Base-by-base conservation (phyloP, 2,888 invertebrate genomes). In the Kuschelorhynchus macadamiae region DNA sequence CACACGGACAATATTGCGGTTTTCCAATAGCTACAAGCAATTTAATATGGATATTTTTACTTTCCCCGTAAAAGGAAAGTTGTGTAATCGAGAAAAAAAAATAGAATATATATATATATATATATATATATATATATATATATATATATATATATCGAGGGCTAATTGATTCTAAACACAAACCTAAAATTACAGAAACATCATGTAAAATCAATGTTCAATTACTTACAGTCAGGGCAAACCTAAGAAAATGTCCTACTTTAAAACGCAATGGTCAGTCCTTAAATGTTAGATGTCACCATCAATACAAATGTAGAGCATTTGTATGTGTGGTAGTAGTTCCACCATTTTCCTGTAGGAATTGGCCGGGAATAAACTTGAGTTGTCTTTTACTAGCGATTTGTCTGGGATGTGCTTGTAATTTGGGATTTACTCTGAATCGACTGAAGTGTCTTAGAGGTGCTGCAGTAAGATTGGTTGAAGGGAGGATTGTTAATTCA, bases 381-480 rank as follows among this genome's bases (percentile, higher is more conserved):
- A 42, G 17, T 39, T 53, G 67, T 53, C 67, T 62, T 67, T 67
- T 67, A 67, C 55, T 67, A 61, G 49, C 67, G 56, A 67, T 67
- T 67, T 67, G 67, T 67, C 61, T 41, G 30, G n/a, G 46, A 47
- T 55, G 47, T 39, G 47, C 53, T 47, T 44, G 18, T 47, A 55
- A 63, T 63, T 63, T 21, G 2, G 16, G 52, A 52, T 49, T 25
- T 7, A 25, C 4, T 5, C 25, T 25, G 7, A 25, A 25, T 25
- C 7, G 25, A 25, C 25, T 5, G 25, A 25, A 25, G 25, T 25
- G n/a, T n/a, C n/a, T n/a, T n/a, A n/a, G n/a, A n/a, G n/a, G n/a
- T n/a, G n/a, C n/a, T n/a, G n/a, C n/a, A n/a, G n/a, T n/a, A n/a
- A n/a, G n/a, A n/a, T n/a, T n/a, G n/a, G n/a, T n/a, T n/a, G n/a